Evolutionary conservation across 2,113 vertebrate genomes (phyloP), one percentile per base, ranked within the genome.

Genomic region (Xyliphius kryptos): DNA sequence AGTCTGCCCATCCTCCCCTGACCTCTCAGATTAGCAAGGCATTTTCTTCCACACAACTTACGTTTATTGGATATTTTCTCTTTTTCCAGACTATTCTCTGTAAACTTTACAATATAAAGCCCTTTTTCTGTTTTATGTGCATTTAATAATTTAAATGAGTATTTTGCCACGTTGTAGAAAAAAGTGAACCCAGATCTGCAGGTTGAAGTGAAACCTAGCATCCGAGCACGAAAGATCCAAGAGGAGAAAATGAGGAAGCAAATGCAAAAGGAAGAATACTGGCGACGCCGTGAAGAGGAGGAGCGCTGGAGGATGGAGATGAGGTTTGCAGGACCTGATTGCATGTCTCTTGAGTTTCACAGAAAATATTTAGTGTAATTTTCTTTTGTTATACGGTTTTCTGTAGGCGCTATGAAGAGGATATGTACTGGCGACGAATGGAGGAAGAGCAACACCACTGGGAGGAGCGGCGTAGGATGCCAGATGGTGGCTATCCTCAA

Each of bases 241-340:
- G 96, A 98, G 69, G 95, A 98, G 68, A 97, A 97, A 77, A 97
- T 98, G 93, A 92, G 96, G 37, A 97, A 97, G 63, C 94, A 97
- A 77, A 94, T 98, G 93, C 96, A 98, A 74, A 98, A 98, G 74
- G 95, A 98, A 62, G 95, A 98, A 66, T 98, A 95, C 71, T 98
- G 96, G 96, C 88, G 96, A 76, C 89, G 96, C 22, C 81, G 95
- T 52, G 95, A 98, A 77, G 95, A 98, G 44, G 95, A 98, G 11
- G 95, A 98, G 66, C 91, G 95, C 63, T 98, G 95, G 96, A 88
- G 96, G 65, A 97, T 97, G 91, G 95, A 98, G 81, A 98, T 98
- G 93, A 89, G 95, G 95, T 97, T 76, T 2, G 19, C 1, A 3
- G 6, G 2, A 21, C 1, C 3, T 50, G 9, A 4, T 38, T 10